Base-by-base conservation (phyloP, 1,140 invertebrate species). In the Brachystomella parvula region DNA sequence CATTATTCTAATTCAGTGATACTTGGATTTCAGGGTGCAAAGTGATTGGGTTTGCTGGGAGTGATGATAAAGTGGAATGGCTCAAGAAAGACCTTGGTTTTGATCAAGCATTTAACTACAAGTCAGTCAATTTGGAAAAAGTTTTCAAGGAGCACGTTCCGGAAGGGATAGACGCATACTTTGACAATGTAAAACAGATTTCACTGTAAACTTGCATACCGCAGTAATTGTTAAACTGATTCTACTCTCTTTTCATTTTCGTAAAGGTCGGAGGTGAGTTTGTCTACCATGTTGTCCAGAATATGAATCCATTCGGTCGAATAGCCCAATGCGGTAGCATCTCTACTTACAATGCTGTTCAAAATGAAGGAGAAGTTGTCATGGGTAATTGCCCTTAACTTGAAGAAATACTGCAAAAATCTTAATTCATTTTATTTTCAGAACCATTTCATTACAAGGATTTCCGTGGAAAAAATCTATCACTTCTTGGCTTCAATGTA, bases 401-500 rank as follows among this genome's bases (percentile, higher is more conserved):
- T 19, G 3, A 30, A 3, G 15, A n/a, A 12, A 31, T 62, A 9
- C 44, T 17, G 28, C 58, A 60, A 60, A 3, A 31, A 12, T 12
- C 35, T 39, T 62, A 9, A 44, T 44, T 62, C 3, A 6, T 44
- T 19, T 62, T 47, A 60, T 26, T 66, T 60, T 19, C 69, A 79
- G 78, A 76, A 19, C 76, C 79, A 1, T 75, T 82, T 58, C 49
- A 84, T 17, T 84, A 86, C 69, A 79, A 79, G 0, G 66, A 75
- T 0, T 70, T 85, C 39, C 74, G 84, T 19, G 76, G 75, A 3
- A 82, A 82, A 35, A 78, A 85, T 74, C 71, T 86, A 21, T 82
- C 77, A 68, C 80, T 86, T 70, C 81, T 85, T 79, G 85, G 85
- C 19, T 85, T 87, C 65, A 68, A 82, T 31, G 82, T 83, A 0